Conservation (phyloP, 2,888 invertebrate species). For the Andricus quercusramuli region DNA sequence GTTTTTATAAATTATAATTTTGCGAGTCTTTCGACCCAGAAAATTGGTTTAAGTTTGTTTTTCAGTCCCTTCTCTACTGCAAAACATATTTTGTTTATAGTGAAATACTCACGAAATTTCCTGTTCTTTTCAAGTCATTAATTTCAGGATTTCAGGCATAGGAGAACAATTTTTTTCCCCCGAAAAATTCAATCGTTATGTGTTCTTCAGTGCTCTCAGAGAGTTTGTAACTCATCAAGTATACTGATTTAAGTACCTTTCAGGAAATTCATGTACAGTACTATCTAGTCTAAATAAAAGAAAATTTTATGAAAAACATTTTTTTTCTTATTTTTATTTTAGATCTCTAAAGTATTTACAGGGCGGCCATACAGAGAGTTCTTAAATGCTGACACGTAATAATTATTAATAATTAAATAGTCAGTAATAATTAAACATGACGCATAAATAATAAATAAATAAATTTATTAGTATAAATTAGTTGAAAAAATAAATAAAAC, state of each 20-base stretch:
- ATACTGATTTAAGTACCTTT: slow-evolving; percentile 51
- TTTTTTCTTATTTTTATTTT: not conserved
- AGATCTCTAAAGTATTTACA: not conserved
- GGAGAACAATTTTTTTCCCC: slow-evolving; percentile 41
- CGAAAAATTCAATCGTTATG: slow-evolving; percentile 47
- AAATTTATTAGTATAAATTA: no score
- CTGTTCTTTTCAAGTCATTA: not conserved
- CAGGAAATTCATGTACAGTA: slow-evolving; percentile 64
- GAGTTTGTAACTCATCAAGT: slow-evolving; percentile 44
- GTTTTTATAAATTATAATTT: not conserved
- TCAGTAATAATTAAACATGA: no score
- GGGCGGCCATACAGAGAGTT: no score
- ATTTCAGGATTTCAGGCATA: not conserved
- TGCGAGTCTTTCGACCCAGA: slow-evolving; percentile 7
- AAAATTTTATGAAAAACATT: slow-evolving; percentile 46
- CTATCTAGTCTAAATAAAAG: slow-evolving; percentile 69
- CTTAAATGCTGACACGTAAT: no score
- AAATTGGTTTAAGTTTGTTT: slow-evolving; percentile 1
- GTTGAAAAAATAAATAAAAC: no score
- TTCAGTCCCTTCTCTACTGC: slow-evolving; percentile 3
- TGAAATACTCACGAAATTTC: slow-evolving; percentile 2
- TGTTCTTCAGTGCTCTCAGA: slow-evolving; percentile 48
- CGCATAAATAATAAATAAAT: no score
- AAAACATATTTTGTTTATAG: not conserved
- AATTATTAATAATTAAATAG: no score